phyloP scores from a whole-genome alignment of 2,113 vertebrate genomes.

The Chauna torquata region DNA sequence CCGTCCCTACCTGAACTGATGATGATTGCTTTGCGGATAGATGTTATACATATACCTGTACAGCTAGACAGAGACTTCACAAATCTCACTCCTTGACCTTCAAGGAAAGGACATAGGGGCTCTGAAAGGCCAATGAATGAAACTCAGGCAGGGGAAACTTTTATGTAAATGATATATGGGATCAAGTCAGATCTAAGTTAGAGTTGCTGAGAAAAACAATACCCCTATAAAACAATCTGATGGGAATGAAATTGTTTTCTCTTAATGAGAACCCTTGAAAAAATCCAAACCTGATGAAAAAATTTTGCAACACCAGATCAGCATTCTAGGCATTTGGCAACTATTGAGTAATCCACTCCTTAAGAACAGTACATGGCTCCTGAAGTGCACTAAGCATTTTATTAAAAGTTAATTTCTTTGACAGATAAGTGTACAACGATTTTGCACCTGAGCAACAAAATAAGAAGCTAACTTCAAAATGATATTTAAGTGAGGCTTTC shows the following conservation, averaged over 20 bases:
- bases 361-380: background rate
- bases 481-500: background rate
- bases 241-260: background rate
- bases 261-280: background rate
- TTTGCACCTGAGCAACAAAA: background rate
- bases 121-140: background rate
- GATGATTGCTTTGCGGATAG: background rate
- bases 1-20: background rate
- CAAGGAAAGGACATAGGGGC: background rate
- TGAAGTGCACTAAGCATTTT: background rate
- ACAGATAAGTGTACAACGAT: fast-evolving
- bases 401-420: background rate
- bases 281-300: background rate
- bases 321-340: background rate
- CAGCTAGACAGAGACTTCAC: background rate
- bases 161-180: background rate
- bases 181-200: background rate
- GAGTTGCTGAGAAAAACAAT: background rate
- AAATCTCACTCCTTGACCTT: background rate
- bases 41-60: background rate
- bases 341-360: background rate
- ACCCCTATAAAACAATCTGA: background rate
- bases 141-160: background rate
- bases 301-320: background rate
- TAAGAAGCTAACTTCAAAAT: background rate